These are phyloP conservation scores for Agriopis leucophaearia DNA, from an alignment of 2,888 invertebrate species.

Conservation along the genomic window DNA sequence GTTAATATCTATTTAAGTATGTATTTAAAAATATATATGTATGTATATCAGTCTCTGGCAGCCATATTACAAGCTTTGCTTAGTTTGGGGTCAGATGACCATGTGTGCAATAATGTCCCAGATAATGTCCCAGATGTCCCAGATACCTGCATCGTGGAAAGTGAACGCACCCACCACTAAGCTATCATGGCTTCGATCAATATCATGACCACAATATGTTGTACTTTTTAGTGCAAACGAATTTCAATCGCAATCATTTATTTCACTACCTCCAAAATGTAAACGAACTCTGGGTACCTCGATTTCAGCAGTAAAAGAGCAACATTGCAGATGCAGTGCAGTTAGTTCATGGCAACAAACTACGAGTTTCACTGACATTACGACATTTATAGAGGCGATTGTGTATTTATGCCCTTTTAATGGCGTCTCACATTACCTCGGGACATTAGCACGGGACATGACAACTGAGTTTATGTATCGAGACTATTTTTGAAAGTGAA, in stretches of 20 bases:
- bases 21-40: too few relatives aligned
- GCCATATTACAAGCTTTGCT: too few relatives aligned
- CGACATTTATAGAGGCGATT: conserved; percentile 76
- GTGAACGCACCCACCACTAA: too few relatives aligned
- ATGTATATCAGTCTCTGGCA: too few relatives aligned
- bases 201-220: background rate
- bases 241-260: conserved; percentile 3
- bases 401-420: conserved; percentile 84
- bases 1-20: too few relatives aligned
- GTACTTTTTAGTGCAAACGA: background rate
- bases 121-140: too few relatives aligned
- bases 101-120: too few relatives aligned
- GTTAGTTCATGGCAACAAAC: conserved; percentile 43
- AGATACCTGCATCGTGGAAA: too few relatives aligned
- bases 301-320: conserved; percentile 25
- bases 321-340: conserved; percentile 35
- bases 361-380: conserved; percentile 53
- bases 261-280: background rate
- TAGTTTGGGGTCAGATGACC: too few relatives aligned
- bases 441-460: conserved; percentile 10
- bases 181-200: too few relatives aligned
- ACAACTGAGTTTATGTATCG: conserved; percentile 10
- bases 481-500: conserved; percentile 4
- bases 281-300: conserved; percentile 1
- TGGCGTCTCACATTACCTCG: conserved; percentile 79